These are phyloP conservation scores for Volucella bombylans DNA, from an alignment of 2,888 invertebrate genomes.

Conservation along the genomic window DNA sequence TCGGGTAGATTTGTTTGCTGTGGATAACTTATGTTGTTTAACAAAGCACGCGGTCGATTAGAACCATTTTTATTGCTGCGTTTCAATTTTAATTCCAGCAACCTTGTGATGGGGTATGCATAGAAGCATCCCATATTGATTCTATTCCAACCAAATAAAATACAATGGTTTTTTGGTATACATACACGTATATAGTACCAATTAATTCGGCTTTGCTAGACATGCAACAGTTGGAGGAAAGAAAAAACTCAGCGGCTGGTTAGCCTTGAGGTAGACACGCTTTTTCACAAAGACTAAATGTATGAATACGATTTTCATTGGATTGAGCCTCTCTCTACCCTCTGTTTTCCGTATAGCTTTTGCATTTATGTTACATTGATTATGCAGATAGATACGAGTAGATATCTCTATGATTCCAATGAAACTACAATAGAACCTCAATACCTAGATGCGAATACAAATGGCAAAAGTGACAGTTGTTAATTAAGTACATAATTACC, in stretches of 20 bases:
- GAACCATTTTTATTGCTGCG: slow-evolving; percentile 6
- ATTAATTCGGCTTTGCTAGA: slow-evolving; percentile 37
- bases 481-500: too few relatives aligned
- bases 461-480: too few relatives aligned
- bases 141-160: slow-evolving; percentile 10
- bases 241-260: slow-evolving; percentile 38
- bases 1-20: not conserved
- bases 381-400: too few relatives aligned
- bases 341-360: slow-evolving; percentile 27
- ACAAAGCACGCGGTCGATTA: not conserved
- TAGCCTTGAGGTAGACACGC: slow-evolving; percentile 53
- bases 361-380: slow-evolving; percentile 25
- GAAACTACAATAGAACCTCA: too few relatives aligned
- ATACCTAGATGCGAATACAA: too few relatives aligned
- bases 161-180: slow-evolving; percentile 1
- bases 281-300: slow-evolving; percentile 33
- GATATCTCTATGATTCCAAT: too few relatives aligned
- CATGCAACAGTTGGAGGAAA: slow-evolving; percentile 31
- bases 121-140: not conserved
- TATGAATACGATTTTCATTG: slow-evolving; percentile 37
- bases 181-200: slow-evolving; percentile 16
- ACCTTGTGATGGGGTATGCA: too few relatives aligned
- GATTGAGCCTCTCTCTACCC: not conserved
- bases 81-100: not conserved
- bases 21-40: too few relatives aligned